Evolutionary conservation across 2,113 vertebrate genomes (phyloP).

Genomic region (Heterotis niloticus): DNA sequence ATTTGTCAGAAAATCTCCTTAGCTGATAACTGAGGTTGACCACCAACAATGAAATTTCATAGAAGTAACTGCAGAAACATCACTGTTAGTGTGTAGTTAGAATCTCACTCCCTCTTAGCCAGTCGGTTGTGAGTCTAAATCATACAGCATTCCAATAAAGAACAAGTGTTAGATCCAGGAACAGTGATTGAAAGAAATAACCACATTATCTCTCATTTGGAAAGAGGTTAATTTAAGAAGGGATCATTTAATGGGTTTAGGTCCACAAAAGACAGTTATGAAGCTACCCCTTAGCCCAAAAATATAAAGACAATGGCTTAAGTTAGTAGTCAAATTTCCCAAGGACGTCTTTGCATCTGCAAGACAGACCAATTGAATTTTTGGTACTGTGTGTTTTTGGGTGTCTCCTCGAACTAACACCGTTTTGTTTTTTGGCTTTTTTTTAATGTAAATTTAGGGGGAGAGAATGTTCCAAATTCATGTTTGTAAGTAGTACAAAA

Average conservation of each 20-base stretch:
- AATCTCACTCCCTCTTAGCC: conserved; percentile 19
- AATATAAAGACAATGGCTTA: conserved; percentile 83
- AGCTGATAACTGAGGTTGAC: not conserved
- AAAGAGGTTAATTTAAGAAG: conserved; percentile 77
- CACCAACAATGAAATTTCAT: conserved; percentile 15
- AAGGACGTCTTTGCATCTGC: conserved; percentile 93
- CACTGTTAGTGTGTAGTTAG: conserved; percentile 29
- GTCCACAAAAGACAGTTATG: conserved; percentile 42
- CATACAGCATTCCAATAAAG: conserved; percentile 21
- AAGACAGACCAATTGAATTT: conserved; percentile 79
- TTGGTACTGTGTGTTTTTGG: conserved; percentile 46
- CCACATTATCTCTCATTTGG: conserved; percentile 53
- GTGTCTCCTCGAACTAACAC: conserved; percentile 83
- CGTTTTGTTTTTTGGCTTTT: conserved; percentile 55
- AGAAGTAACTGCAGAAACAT: conserved; percentile 11
- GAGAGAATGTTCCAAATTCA: conserved; percentile 71
- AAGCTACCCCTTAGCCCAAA: conserved; percentile 80
- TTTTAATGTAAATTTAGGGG: conserved; percentile 24
- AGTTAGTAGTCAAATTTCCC: conserved; percentile 99
- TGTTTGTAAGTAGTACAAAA: conserved; percentile 37
- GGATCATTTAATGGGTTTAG: conserved; percentile 71
- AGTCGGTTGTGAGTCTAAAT: conserved; percentile 10
- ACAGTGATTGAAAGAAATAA: conserved; percentile 62
- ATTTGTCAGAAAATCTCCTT: not conserved
- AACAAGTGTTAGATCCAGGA: conserved; percentile 82